phyloP scores from a whole-genome alignment of 2,888 invertebrate genomes.

The Orthosia incerta region DNA sequence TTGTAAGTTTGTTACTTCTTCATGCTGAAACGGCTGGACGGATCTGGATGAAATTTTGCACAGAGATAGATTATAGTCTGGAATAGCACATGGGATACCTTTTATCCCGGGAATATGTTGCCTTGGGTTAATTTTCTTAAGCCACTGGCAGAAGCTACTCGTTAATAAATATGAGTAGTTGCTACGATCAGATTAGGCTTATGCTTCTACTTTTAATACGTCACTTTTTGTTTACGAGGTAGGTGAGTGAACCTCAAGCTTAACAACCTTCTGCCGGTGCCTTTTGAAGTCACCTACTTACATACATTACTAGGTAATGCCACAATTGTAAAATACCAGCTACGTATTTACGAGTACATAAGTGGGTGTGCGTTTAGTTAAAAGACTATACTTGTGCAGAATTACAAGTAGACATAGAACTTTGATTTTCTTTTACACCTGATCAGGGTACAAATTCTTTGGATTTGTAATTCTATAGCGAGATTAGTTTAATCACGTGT shows the following conservation, averaged over 20 bases:
- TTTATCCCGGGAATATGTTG: too few species aligned
- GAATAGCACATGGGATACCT: too few species aligned
- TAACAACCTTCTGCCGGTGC: conserved; percentile 16
- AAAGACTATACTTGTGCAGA: conserved; percentile 28
- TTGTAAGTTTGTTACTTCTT: too few species aligned
- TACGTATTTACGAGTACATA: conserved; percentile 27
- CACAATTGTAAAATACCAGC: conserved; percentile 40
- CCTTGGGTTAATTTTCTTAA: too few species aligned
- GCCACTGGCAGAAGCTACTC: too few species aligned
- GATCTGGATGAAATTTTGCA: too few species aligned
- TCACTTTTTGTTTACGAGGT: conserved; percentile 31
- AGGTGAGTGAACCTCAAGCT: conserved; percentile 35
- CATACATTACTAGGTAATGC: conserved; percentile 23
- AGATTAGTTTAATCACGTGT: neutral
- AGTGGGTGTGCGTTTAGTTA: conserved; percentile 41
- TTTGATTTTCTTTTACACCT: conserved; percentile 38
- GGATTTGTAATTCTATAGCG: conserved; percentile 12
- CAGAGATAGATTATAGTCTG: too few species aligned
- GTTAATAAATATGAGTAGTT: neutral
- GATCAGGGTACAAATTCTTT: conserved; percentile 32
- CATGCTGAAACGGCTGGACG: too few species aligned
- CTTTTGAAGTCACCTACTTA: conserved; percentile 46
- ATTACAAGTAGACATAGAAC: conserved; percentile 26
- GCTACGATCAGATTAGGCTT: neutral
- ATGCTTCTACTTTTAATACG: neutral